Conservation (phyloP, 2,888 invertebrate species). For the Napeogenes inachia region DNA sequence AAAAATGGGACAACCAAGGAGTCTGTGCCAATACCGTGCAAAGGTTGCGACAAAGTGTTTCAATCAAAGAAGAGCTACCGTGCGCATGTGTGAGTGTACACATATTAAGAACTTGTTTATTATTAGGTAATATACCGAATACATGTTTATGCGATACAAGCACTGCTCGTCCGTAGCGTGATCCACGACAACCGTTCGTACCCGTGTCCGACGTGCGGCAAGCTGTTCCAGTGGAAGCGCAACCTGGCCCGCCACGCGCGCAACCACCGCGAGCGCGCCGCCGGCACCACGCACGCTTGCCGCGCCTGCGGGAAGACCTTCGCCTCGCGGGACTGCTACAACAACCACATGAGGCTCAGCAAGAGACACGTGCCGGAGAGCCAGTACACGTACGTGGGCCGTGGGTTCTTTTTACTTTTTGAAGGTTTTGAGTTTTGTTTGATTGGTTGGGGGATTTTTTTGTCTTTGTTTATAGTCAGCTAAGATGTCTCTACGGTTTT, state of each 20-base stretch:
- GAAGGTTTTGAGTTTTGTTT: not conserved
- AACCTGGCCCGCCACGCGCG: constrained; percentile 62
- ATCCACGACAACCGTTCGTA: constrained; percentile 64
- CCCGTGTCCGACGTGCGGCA: constrained; percentile 66
- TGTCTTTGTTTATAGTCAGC: no score
- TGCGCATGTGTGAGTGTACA: constrained; percentile 60
- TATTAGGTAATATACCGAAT: not conserved
- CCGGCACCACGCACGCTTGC: constrained; percentile 54
- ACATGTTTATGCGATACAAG: not conserved
- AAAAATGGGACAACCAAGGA: constrained; percentile 53
- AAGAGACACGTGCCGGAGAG: constrained; percentile 58
- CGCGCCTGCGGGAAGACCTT: constrained; percentile 61
- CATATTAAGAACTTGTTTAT: no score
- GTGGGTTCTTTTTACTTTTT: not conserved
- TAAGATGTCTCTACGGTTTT: no score
- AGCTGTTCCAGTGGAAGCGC: constrained; percentile 68
- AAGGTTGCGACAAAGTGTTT: constrained; percentile 64
- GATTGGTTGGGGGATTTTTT: no score
- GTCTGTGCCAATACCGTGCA: constrained; percentile 55
- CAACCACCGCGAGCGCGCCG: constrained; percentile 57
- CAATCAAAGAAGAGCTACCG: constrained; percentile 63
- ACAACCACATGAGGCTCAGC: constrained; percentile 66
- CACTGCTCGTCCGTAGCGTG: constrained; percentile 43
- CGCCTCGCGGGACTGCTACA: constrained; percentile 60
- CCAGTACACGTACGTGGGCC: constrained; percentile 51